Evolutionary conservation across 2,797 vertebrate genomes (phyloP).

Genomic region (Xenopus petersii): DNA sequence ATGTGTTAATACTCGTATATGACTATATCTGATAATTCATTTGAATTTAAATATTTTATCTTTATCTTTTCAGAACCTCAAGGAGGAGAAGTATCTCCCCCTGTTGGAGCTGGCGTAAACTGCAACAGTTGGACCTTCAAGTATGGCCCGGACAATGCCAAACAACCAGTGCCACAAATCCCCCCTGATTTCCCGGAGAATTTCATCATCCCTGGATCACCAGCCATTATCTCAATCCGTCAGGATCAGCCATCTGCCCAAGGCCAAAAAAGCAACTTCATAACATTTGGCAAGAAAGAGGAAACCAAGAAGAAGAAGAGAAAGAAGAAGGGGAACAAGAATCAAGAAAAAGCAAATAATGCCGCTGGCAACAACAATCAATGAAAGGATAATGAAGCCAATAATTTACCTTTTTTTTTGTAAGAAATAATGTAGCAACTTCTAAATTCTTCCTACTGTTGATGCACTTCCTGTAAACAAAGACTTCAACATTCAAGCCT

Average conservation of each 20-base stretch:
- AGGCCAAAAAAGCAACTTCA: conserved; percentile 89
- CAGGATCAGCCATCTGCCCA: conserved; percentile 89
- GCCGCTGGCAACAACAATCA: conserved; percentile 85
- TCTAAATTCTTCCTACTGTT: conserved; percentile 66
- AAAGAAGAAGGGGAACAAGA: conserved; percentile 97
- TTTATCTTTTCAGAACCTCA: conserved; percentile 79
- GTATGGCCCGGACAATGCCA: conserved; percentile 86
- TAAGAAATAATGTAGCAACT: conserved; percentile 75
- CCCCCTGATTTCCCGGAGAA: conserved; percentile 95
- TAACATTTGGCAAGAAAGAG: conserved; percentile 97
- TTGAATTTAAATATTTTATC: too few relatives aligned
- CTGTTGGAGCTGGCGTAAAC: conserved; percentile 94
- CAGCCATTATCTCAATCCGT: conserved; percentile 98
- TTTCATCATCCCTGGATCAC: conserved; percentile 98
- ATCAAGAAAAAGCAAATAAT: conserved; percentile 91
- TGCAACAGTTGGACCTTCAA: conserved; percentile 99
- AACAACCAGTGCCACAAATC: conserved; percentile 91
- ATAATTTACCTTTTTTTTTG: conserved; percentile 69
- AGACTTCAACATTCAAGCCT: conserved; percentile 69
- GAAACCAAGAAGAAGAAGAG: conserved; percentile 98
- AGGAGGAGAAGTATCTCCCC: conserved; percentile 93
- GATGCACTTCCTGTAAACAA: conserved; percentile 62
- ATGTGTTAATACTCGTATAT: too few relatives aligned
- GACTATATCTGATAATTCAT: too few relatives aligned
- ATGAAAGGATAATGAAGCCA: conserved; percentile 75